These are phyloP conservation scores for Pissodes strobi DNA, from an alignment of 1,140 invertebrate species.

Conservation along the genomic window DNA sequence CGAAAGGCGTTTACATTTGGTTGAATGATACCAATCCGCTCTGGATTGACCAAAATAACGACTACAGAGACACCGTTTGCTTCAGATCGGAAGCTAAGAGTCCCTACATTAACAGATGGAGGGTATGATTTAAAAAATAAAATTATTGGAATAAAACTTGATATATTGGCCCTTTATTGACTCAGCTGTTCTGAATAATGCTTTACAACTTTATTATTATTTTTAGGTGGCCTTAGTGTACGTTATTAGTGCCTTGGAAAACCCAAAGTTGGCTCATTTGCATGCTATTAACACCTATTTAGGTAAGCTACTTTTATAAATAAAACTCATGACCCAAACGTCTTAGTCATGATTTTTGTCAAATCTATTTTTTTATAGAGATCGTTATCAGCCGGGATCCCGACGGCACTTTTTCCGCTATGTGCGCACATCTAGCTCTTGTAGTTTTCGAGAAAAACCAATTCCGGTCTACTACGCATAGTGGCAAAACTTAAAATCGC, in stretches of 20 bases:
- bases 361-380: too few species aligned
- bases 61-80: constrained; percentile 56
- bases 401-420: too few species aligned
- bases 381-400: too few species aligned
- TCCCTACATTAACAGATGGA: constrained; percentile 35
- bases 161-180: constrained; percentile 52
- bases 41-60: constrained; percentile 73
- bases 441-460: too few species aligned
- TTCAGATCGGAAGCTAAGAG: constrained; percentile 35
- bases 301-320: constrained; percentile 54
- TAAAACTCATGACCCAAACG: too few species aligned
- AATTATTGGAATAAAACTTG: too few species aligned
- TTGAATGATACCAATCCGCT: constrained; percentile 67
- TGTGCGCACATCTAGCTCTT: too few species aligned
- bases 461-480: too few species aligned
- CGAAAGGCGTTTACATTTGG: constrained; percentile 67
- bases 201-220: too few species aligned
- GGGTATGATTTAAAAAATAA: constrained; percentile 45
- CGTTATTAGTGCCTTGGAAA: constrained; percentile 61
- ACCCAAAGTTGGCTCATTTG: constrained; percentile 67
- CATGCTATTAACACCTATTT: constrained; percentile 64
- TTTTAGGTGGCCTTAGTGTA: constrained; percentile 60
- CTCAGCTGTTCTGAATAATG: too few species aligned
- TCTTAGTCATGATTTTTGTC: too few species aligned
- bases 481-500: too few species aligned